Evolutionary conservation across 2,888 invertebrate genomes (phyloP).

Genomic region (Junonia oenone): DNA sequence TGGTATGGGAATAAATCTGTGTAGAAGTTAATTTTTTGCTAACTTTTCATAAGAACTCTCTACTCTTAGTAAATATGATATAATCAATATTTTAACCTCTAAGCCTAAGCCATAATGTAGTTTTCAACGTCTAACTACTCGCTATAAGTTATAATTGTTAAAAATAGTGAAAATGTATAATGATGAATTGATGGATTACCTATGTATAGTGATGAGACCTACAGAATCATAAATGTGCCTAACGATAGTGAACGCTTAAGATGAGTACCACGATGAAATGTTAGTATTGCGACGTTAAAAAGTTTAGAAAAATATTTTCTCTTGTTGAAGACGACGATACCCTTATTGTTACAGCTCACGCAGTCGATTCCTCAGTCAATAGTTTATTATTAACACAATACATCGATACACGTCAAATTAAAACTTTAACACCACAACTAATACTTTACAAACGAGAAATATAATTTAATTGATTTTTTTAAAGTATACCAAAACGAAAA

Average conservation of each 20-base stretch:
- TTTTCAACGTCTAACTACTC: constrained; percentile 65
- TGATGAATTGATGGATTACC: constrained; percentile 30
- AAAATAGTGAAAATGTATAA: constrained; percentile 37
- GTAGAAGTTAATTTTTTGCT: constrained; percentile 25
- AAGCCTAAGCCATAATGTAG: constrained; percentile 35
- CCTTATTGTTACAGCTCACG: constrained; percentile 60
- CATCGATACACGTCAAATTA: constrained; percentile 15
- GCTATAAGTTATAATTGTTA: constrained; percentile 43
- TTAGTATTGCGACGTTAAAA: constrained; percentile 62
- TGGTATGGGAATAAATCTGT: constrained; percentile 35
- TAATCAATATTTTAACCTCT: constrained; percentile 30
- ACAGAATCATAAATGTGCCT: constrained; percentile 43
- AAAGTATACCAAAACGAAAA: constrained; percentile 8
- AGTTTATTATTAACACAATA: constrained; percentile 22
- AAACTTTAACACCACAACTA: constrained; percentile 6
- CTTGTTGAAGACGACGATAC: constrained; percentile 60
- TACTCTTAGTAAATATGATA: constrained; percentile 52
- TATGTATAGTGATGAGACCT: constrained; percentile 36
- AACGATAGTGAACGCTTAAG: constrained; percentile 65
- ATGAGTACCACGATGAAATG: constrained; percentile 56
- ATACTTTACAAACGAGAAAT: constrained; percentile 2
- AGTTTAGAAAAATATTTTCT: constrained; percentile 76
- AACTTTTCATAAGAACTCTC: constrained; percentile 53
- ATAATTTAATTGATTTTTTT: constrained; percentile 4
- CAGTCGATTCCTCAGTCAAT: constrained; percentile 74